Percentiles rank a stretch among this genome's conserved stretches.
These are phyloP conservation scores for Scaptomyza graminum DNA, from an alignment of 1,140 invertebrate genomes.

Conservation along the genomic window DNA sequence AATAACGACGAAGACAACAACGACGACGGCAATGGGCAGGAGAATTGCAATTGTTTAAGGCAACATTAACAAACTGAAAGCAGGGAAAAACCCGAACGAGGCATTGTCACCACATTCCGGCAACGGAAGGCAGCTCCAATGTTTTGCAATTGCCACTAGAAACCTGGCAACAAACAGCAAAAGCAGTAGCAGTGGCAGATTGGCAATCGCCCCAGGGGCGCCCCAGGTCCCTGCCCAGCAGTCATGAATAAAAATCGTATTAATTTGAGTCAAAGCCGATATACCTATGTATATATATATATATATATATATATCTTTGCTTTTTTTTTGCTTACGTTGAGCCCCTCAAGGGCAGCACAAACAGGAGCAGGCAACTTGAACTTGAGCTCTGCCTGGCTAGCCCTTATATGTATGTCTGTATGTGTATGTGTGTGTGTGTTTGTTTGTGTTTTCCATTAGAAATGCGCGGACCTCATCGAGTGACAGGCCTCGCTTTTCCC, in stretches of 20 bases:
- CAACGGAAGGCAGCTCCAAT: conserved; percentile 69
- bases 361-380: conserved; percentile 73
- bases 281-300: neutral
- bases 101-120: conserved; percentile 80
- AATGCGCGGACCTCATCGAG: conserved; percentile 59
- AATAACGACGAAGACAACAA: conserved; percentile 6
- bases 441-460: conserved; percentile 49
- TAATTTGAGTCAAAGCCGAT: conserved; percentile 73
- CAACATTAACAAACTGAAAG: conserved; percentile 38
- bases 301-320: conserved; percentile 17
- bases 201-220: conserved; percentile 69
- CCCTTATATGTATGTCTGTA: conserved; percentile 5
- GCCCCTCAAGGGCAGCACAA: conserved; percentile 40
- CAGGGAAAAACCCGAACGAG: conserved; percentile 40
- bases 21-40: conserved; percentile 9
- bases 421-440: conserved; percentile 10
- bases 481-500: conserved; percentile 52
- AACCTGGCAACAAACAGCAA: conserved; percentile 9
- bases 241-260: conserved; percentile 82
- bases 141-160: conserved; percentile 40
- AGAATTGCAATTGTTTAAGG: conserved; percentile 70
- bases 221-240: conserved; percentile 29
- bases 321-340: conserved; percentile 7
- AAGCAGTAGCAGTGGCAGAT: conserved; percentile 44
- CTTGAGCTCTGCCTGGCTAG: conserved; percentile 49